A percentile compares a stretch with the other conserved stretches of the same genome.
These are phyloP conservation scores for Hexactinellida sp. DNA, from an alignment of 37 sponge, comb jelly and placozoan species.

Conservation along the genomic window DNA sequence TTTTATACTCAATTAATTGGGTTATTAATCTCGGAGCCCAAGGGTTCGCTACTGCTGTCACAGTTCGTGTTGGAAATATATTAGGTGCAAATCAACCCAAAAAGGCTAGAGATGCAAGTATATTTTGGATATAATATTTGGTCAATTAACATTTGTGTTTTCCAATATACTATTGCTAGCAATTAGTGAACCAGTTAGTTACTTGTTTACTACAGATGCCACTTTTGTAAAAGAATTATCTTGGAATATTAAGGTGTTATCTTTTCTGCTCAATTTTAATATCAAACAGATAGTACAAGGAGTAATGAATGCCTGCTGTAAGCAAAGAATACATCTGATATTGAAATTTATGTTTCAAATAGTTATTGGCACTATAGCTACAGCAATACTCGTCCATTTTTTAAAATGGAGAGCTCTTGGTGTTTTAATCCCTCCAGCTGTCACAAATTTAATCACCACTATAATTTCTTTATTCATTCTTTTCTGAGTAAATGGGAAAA, in stretches of 20 bases:
- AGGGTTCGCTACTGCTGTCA: neutral
- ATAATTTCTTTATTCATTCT: neutral
- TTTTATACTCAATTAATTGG: neutral
- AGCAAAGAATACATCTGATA: neutral
- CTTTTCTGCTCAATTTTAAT: neutral
- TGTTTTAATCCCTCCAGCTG: neutral
- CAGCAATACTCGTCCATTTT: neutral
- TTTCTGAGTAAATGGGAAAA: neutral
- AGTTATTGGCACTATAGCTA: neutral
- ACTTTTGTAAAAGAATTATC: neutral
- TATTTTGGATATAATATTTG: neutral
- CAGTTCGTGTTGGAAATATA: neutral
- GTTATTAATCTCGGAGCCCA: neutral
- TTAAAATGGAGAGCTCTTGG: neutral
- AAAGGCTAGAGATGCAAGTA: neutral
- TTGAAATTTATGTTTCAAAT: neutral
- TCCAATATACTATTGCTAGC: neutral
- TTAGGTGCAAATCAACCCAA: neutral
- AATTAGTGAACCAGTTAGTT: neutral
- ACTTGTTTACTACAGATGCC: neutral
- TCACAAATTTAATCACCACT: neutral
- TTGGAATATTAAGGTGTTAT: neutral
- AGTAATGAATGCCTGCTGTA: neutral
- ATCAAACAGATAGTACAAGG: neutral
- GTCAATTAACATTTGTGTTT: neutral